phyloP scores from a whole-genome alignment of 2,888 invertebrate genomes.

The Mimachlamys varia region DNA sequence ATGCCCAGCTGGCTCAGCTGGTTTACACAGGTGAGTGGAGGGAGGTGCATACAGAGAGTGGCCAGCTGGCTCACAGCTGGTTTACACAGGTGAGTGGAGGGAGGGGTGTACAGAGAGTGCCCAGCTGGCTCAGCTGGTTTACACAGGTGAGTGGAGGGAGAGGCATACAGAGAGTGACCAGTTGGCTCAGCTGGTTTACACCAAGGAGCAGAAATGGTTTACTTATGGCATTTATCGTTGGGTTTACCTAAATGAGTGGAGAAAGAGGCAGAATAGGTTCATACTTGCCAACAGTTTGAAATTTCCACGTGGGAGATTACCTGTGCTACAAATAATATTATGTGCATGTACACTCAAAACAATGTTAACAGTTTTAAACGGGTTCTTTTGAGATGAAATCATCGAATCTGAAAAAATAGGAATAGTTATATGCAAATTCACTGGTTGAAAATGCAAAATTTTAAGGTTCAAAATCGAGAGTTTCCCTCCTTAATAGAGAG shows the following conservation, averaged over 20 bases:
- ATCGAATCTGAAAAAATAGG: too few relatives aligned
- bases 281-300: too few relatives aligned
- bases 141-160: slow-evolving; percentile 89
- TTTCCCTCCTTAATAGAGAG: too few relatives aligned
- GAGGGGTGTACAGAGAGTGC: slow-evolving; percentile 83
- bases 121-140: slow-evolving; percentile 98
- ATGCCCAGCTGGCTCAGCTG: slow-evolving; percentile 97
- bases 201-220: slow-evolving; percentile 96
- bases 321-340: slow-evolving; percentile 98
- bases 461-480: too few relatives aligned
- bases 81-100: slow-evolving; percentile 86
- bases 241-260: slow-evolving; percentile 84
- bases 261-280: slow-evolving; percentile 91
- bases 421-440: too few relatives aligned
- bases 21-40: slow-evolving; percentile 87
- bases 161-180: slow-evolving; percentile 87
- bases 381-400: too few relatives aligned
- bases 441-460: too few relatives aligned
- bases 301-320: slow-evolving; percentile 87
- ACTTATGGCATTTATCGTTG: slow-evolving; percentile 97
- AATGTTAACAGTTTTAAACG: too few relatives aligned
- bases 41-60: slow-evolving; percentile 96
- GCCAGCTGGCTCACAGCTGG: slow-evolving; percentile 94
- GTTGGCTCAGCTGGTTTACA: slow-evolving; percentile 98
- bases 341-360: slow-evolving; percentile 91